Base-by-base conservation (phyloP, 2,113 vertebrate genomes). In the Erythrocercus mccallii region DNA sequence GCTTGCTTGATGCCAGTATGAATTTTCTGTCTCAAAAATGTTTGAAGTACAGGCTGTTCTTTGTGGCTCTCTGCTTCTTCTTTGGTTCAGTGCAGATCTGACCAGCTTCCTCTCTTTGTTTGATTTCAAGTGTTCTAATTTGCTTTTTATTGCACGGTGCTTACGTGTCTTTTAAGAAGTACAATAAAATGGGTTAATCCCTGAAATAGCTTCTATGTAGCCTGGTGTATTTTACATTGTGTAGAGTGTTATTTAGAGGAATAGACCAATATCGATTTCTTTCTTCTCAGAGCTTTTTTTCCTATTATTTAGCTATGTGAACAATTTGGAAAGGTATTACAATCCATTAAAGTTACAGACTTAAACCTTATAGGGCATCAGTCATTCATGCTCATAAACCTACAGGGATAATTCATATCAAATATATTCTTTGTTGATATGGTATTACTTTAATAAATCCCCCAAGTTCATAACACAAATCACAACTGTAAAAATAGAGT, bases 321-420 rank as follows among this genome's bases (percentile, higher is more conserved):
- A 85, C 71, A 47, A 95, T 94, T 93, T 91, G 38, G 60, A 83
- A 86, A 88, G 80, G 61, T 94, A 70, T 79, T 96, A 64, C 81
- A 86, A 79, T 95, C 95, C 95, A 94, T 92, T 95, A 76, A 89
- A 96, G 69, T 93, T 92, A 81, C 65, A 93, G 86, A 70, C 82
- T 83, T 94, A 87, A 94, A 84, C 30, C 69, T 91, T 84, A 25
- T 14, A 92, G 88, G 47, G 53, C 78, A 92, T 92, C 47, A 90
- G 48, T 87, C 68, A 87, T 95, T 92, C 62, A 71, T 97, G 54
- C 48, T 92, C 19, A n/a, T 91, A 88, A 95, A 89, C 80, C 66
- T 93, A 37, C 66, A 83, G 69, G 56, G 60, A 72, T 96, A 93
- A 89, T 96, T 96, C 40, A 19, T 92, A 65, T 82, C 50, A 81